phyloP scores from a whole-genome alignment of 2,113 vertebrate genomes.

The Eptesicus fuscus region DNA sequence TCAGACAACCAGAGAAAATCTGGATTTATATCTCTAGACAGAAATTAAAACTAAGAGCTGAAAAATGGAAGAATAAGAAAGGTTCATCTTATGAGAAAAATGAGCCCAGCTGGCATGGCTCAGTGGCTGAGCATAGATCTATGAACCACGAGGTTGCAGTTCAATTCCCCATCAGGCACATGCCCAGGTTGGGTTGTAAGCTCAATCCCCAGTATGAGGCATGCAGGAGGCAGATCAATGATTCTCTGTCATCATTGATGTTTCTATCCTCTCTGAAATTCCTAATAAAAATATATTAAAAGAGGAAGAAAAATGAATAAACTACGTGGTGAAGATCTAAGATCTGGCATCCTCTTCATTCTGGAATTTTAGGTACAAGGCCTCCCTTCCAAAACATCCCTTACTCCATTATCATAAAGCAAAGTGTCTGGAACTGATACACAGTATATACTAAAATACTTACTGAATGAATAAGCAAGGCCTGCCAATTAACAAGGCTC shows the following conservation, averaged over 20 bases:
- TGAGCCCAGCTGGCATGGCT: neutral
- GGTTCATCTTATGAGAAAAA: conserved; percentile 14
- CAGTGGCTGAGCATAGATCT: too few species aligned
- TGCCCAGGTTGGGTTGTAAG: too few species aligned
- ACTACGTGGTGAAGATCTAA: neutral
- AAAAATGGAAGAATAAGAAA: neutral
- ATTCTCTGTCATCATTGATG: too few species aligned
- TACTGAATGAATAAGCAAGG: neutral
- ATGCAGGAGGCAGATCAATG: too few species aligned
- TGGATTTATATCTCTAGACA: neutral
- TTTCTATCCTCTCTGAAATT: too few species aligned
- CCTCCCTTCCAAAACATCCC: neutral
- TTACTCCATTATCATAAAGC: neutral
- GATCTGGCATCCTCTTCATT: neutral
- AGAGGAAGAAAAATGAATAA: neutral
- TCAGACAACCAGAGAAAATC: neutral
- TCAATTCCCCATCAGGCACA: too few species aligned
- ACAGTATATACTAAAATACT: neutral
- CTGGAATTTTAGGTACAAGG: neutral
- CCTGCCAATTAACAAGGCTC: neutral
- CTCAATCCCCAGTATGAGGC: too few species aligned
- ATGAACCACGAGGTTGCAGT: too few species aligned
- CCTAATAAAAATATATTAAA: too few species aligned
- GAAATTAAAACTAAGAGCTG: neutral
- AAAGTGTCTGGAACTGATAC: neutral